Base-by-base conservation (phyloP, 1,140 invertebrate genomes). In the Scaptomyza pallida region DNA sequence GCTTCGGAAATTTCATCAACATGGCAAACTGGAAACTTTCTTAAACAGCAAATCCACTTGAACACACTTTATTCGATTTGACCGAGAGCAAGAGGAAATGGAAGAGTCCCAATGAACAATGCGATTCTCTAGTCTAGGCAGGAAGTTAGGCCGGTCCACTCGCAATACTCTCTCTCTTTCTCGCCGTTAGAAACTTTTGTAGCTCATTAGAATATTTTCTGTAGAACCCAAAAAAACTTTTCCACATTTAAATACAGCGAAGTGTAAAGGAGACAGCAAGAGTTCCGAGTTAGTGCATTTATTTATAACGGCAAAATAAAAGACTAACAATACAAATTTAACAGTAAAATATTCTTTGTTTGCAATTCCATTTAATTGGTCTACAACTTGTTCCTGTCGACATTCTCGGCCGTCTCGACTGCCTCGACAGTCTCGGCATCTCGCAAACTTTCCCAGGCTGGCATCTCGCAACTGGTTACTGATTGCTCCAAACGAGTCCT, bases 151-250 rank as follows among this genome's bases (percentile, higher is more conserved):
- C 37, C 19, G 35, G 16, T 21, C 26, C 17, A 9, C 26, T 30
- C 40, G n/a, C n/a, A n/a, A n/a, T n/a, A 61, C 37, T 26, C 13
- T 45, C 48, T 41, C 47, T 41, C 47, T 17, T 35, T 60, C 63
- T 30, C 1, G 8, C 56, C 23, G 35, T 48, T 59, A 40, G 35
- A 41, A 85, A 85, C 82, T 86, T n/a, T 86, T 81, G 81, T 77
- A 74, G 69, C 81, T 85, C 81, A 85, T 85, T 85, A 85, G 81
- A 85, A 85, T 85, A 85, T 81, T 85, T 86, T 86, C 81, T 81
- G 75, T 62, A 72, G 41, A 75, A 71, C 54, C 26, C 26, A 33
- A 55, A 17, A 77, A 69, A 82, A 82, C 50, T 60, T 85, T 72
- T 45, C 5, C 44, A 19, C 63, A 68, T 45, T 45, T 12, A 56